phyloP scores from a whole-genome alignment of 1,140 invertebrate genomes.

The Scaptomyza pallida region DNA sequence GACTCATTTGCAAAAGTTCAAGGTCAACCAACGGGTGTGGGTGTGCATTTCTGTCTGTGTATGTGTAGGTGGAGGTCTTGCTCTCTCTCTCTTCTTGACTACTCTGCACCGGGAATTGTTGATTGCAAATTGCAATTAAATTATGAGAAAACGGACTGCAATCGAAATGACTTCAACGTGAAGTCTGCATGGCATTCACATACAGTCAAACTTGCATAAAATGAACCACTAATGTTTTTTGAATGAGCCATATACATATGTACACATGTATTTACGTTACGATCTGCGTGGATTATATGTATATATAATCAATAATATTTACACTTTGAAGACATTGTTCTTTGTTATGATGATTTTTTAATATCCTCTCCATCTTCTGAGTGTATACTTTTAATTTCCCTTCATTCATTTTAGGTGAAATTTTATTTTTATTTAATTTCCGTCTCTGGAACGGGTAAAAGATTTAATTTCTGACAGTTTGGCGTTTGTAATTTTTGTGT shows the following conservation, averaged over 20 bases:
- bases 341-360: neutral
- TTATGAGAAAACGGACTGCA: slow-evolving; percentile 13
- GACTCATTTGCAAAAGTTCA: slow-evolving; percentile 51
- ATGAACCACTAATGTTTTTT: too few species aligned
- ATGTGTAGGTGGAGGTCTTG: neutral
- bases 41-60: neutral
- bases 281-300: too few species aligned
- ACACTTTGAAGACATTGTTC: slow-evolving; percentile 27
- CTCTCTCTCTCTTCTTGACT: neutral
- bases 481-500: slow-evolving; percentile 58
- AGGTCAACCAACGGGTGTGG: slow-evolving; percentile 49
- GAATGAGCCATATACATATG: too few species aligned
- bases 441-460: slow-evolving; percentile 28
- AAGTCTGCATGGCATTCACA: neutral
- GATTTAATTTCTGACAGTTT: slow-evolving; percentile 76
- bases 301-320: slow-evolving; percentile 56
- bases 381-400: slow-evolving; percentile 32
- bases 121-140: slow-evolving; percentile 32
- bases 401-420: slow-evolving; percentile 21
- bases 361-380: neutral
- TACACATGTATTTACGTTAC: too few species aligned
- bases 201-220: too few species aligned
- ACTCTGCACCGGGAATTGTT: slow-evolving; percentile 33
- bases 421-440: slow-evolving; percentile 77
- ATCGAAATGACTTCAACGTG: neutral